phyloP scores from a whole-genome alignment of 2,113 vertebrate genomes.

The Elephas maximus region DNA sequence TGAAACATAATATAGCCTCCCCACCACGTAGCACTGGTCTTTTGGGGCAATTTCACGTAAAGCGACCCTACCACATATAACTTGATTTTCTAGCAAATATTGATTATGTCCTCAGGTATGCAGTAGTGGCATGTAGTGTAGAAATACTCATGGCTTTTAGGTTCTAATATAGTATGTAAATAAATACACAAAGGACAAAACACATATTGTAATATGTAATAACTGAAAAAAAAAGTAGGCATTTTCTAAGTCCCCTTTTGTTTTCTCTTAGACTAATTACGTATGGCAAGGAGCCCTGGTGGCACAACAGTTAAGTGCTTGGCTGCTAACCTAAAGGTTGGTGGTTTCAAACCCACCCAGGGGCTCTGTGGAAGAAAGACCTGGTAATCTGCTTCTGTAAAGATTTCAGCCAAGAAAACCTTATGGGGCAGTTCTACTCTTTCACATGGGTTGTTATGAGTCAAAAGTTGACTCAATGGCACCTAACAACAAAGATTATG shows the following conservation, averaged over 20 bases:
- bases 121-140: background rate
- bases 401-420: too few species aligned
- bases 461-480: too few species aligned
- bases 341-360: too few species aligned
- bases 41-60: background rate
- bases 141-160: slow-evolving; percentile 3
- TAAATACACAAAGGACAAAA: background rate
- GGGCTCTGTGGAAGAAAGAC: too few species aligned
- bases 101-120: background rate
- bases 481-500: too few species aligned
- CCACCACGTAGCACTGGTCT: background rate
- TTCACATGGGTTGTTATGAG: too few species aligned
- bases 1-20: background rate
- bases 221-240: background rate
- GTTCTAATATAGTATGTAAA: background rate
- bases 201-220: background rate
- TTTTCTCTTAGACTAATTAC: background rate
- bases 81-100: background rate
- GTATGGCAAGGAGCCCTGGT: too few species aligned
- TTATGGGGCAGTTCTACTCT: too few species aligned
- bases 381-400: too few species aligned
- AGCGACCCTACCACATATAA: background rate
- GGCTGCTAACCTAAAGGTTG: too few species aligned
- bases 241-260: background rate
- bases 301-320: too few species aligned